Percentiles rank a stretch among this genome's conserved stretches.
These are phyloP conservation scores for Calephelis virginiensis DNA, from an alignment of 1,140 invertebrate genomes.

Conservation along the genomic window DNA sequence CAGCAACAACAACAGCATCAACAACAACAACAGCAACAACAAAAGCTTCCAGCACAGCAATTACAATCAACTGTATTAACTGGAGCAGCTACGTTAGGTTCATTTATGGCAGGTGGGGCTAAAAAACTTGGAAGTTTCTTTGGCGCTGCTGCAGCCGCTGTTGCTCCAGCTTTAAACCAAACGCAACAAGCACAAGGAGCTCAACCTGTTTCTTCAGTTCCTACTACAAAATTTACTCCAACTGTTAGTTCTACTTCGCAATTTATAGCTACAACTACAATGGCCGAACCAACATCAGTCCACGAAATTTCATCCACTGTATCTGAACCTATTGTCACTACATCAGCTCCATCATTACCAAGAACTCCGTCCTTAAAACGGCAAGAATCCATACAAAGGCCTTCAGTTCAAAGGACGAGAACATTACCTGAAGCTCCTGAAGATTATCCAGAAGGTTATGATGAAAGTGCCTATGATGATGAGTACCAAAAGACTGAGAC, in stretches of 20 bases:
- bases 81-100: constrained; percentile 73
- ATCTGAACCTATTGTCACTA: constrained; percentile 54
- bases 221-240: constrained; percentile 43
- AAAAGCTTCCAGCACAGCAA: constrained; percentile 58
- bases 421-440: constrained; percentile 70
- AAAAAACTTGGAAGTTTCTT: constrained; percentile 74
- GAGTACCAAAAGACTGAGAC: constrained; percentile 75
- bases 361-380: constrained; percentile 64
- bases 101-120: constrained; percentile 75
- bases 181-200: constrained; percentile 30
- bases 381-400: constrained; percentile 74
- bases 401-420: constrained; percentile 63
- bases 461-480: constrained; percentile 75
- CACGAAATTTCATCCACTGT: constrained; percentile 62
- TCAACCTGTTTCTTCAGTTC: constrained; percentile 33
- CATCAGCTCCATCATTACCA: constrained; percentile 61
- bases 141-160: constrained; percentile 69
- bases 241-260: constrained; percentile 66
- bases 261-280: constrained; percentile 60
- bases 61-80: constrained; percentile 64
- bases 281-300: constrained; percentile 63
- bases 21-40: constrained; percentile 52
- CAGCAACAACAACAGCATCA: constrained; percentile 45
- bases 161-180: constrained; percentile 50
- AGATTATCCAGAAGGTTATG: constrained; percentile 59